Conservation (phyloP, 2,113 vertebrate genomes). For the Gavialis gangeticus region DNA sequence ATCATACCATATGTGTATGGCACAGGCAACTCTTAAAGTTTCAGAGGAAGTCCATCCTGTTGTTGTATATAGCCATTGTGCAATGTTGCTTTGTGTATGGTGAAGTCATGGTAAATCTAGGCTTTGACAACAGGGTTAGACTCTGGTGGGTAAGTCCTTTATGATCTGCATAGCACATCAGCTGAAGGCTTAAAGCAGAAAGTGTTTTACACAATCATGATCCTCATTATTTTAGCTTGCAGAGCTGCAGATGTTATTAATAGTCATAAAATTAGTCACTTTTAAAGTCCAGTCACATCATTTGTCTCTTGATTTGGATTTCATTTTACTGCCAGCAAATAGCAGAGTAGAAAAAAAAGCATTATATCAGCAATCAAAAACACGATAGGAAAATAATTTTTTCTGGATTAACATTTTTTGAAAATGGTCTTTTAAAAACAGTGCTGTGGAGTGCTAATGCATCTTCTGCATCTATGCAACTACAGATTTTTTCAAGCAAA, state of each 20-base stretch:
- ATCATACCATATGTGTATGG: background rate
- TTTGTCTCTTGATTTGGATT: background rate
- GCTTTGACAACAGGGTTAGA: background rate
- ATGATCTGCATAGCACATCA: background rate
- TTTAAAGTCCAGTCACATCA: background rate
- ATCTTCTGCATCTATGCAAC: slow-evolving; percentile 28
- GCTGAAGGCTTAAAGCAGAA: background rate
- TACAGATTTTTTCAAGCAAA: slow-evolving; percentile 55
- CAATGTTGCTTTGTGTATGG: fast-evolving
- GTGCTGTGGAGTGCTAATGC: background rate
- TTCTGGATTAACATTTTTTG: background rate
- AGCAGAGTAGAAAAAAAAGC: background rate
- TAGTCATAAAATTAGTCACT: background rate
- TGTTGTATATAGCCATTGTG: background rate
- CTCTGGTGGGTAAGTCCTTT: background rate
- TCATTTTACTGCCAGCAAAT: background rate
- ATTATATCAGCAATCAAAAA: background rate
- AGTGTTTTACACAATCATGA: background rate
- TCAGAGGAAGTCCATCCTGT: fast-evolving
- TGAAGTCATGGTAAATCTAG: background rate
- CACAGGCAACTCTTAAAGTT: background rate
- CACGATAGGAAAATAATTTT: background rate
- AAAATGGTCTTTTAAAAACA: slow-evolving; percentile 11
- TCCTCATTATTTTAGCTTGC: background rate
- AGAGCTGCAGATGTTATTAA: background rate